phyloP scores from a whole-genome alignment of 92 coral and sea anemone species.

The Phenganax marumi region DNA sequence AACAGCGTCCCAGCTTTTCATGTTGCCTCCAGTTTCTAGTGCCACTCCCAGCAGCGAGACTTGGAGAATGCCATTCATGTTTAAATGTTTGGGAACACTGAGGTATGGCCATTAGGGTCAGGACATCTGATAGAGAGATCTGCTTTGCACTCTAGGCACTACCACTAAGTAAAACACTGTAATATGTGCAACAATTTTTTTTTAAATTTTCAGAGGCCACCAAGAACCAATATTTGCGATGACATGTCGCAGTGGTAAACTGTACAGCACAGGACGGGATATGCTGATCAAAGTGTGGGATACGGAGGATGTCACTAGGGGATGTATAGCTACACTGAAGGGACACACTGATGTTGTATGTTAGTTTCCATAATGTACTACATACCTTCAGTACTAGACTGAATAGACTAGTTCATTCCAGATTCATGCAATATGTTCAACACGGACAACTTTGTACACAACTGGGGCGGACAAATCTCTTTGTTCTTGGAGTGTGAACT shows the following conservation, averaged over 20 bases:
- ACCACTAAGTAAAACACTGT: neutral
- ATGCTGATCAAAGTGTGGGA: slow-evolving; percentile 94
- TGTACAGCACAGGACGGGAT: slow-evolving; percentile 92
- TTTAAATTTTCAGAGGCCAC: slow-evolving; percentile 73
- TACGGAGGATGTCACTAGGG: slow-evolving; percentile 95
- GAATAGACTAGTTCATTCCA: slow-evolving; percentile 11
- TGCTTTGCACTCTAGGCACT: no score
- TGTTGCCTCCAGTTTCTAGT: slow-evolving; percentile 53
- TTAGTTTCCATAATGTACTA: neutral
- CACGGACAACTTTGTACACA: slow-evolving; percentile 90
- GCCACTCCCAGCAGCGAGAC: slow-evolving; percentile 65
- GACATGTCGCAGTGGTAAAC: slow-evolving; percentile 83
- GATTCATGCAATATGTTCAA: slow-evolving; percentile 91
- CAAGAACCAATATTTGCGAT: slow-evolving; percentile 80
- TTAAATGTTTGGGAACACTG: slow-evolving; percentile 93
- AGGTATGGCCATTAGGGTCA: slow-evolving; percentile 58
- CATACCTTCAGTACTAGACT: no score
- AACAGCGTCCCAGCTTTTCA: slow-evolving; percentile 52
- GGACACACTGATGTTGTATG: slow-evolving; percentile 91
- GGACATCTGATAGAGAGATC: neutral
- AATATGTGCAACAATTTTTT: neutral
- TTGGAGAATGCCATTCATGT: slow-evolving; percentile 92
- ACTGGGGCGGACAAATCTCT: slow-evolving; percentile 92
- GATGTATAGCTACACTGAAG: slow-evolving; percentile 81
- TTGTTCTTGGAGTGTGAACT: slow-evolving; percentile 88